phyloP scores from a whole-genome alignment of 64 coral and sea anemone species.

The Montipora cactus region DNA sequence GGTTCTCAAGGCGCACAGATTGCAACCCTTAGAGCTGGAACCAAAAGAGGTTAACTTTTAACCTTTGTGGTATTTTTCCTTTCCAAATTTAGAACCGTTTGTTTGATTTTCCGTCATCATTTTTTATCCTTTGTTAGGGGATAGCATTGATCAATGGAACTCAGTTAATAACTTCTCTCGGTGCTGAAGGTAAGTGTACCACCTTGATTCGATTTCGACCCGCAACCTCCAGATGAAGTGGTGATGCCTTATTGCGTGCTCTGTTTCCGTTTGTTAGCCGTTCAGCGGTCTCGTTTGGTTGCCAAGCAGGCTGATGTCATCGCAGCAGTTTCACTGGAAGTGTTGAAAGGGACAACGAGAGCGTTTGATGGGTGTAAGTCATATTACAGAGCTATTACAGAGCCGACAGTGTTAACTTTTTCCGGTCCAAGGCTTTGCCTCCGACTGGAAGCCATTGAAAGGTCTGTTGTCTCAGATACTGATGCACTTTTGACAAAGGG shows the following conservation, averaged over 20 bases:
- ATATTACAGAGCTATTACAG: not conserved
- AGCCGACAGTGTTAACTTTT: not conserved
- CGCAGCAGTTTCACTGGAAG: slow-evolving; percentile 76
- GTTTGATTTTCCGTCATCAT: not conserved
- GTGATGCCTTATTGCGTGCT: not conserved
- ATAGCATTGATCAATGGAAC: slow-evolving; percentile 97
- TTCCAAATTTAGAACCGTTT: not conserved
- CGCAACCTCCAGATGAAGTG: not conserved
- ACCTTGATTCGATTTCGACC: too few species aligned
- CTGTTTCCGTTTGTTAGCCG: slow-evolving; percentile 31
- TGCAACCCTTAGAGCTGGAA: slow-evolving; percentile 69
- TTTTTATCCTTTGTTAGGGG: slow-evolving; percentile 62
- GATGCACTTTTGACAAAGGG: too few species aligned
- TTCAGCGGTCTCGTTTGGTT: slow-evolving; percentile 57
- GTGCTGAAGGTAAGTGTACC: slow-evolving; percentile 77
- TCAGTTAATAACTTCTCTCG: slow-evolving; percentile 94
- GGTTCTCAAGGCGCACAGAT: slow-evolving; percentile 80
- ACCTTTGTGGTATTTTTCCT: too few species aligned
- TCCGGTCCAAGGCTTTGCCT: too few species aligned
- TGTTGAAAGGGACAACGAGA: slow-evolving; percentile 72
- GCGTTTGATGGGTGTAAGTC: slow-evolving; percentile 77
- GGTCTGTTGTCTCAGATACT: not conserved
- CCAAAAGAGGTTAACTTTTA: slow-evolving; percentile 84
- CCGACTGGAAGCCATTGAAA: too few species aligned
- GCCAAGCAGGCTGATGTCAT: slow-evolving; percentile 75